Percentiles rank a stretch among this genome's conserved stretches.
These are phyloP conservation scores for Todiramphus saurophagus DNA, from an alignment of 2,113 vertebrate genomes.

Conservation along the genomic window DNA sequence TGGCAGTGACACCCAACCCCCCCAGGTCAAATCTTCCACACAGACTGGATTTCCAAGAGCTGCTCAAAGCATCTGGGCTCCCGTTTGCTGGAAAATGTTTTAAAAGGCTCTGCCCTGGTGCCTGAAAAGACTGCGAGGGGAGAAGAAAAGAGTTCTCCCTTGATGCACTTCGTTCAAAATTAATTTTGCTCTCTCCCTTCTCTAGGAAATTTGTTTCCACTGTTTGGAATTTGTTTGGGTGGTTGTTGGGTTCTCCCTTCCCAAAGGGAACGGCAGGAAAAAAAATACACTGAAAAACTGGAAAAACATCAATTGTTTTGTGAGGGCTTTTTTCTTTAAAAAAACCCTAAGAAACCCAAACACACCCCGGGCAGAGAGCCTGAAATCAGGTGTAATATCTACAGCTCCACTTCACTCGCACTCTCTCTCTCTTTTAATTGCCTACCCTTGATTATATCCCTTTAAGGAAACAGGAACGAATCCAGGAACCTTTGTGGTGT, in stretches of 20 bases:
- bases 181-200: not conserved
- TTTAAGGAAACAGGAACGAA: slow-evolving; percentile 63
- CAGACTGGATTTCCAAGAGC: not conserved
- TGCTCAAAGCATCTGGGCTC: not conserved
- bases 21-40: not conserved
- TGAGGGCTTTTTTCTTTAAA: not conserved
- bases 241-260: slow-evolving; percentile 56
- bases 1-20: not conserved
- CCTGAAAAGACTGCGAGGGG: not conserved
- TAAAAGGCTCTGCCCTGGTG: not conserved
- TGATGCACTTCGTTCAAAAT: not conserved
- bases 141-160: not conserved
- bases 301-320: slow-evolving; percentile 39
- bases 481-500: slow-evolving; percentile 51
- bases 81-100: not conserved
- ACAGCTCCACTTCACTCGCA: not conserved
- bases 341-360: not conserved
- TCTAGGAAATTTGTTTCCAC: slow-evolving; percentile 4
- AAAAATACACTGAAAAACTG: slow-evolving; percentile 7
- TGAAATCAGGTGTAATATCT: slow-evolving; percentile 13
- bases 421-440: slow-evolving; percentile 15
- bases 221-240: slow-evolving; percentile 59
- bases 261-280: slow-evolving; percentile 10
- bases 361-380: not conserved
- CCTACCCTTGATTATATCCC: not conserved